Evolutionary conservation across 2,888 invertebrate species (phyloP), one percentile per base, ranked within the genome.

Genomic region (Troides helena): DNA sequence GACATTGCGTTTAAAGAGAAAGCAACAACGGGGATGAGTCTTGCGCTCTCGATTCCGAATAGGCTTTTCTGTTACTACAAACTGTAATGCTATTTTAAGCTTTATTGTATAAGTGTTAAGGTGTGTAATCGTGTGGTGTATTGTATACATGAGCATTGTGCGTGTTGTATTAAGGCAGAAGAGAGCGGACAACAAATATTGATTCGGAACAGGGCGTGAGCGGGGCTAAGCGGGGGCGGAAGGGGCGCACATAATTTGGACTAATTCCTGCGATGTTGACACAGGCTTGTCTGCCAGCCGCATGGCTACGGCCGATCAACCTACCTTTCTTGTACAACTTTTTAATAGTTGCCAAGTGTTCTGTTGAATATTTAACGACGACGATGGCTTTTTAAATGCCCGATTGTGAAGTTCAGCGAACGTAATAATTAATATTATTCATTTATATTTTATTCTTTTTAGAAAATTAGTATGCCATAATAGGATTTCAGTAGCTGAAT

Each of bases 101-200:
- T 77, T 67, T 78, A 71, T 18, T 0, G 0, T 1, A 0, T 0
- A 0, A 1, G 2, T 0, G 0, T 30, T 73, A 77, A 25, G 70
- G 77, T 79, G 65, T 23, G 67, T 53, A 73, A 74, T 78, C 0
- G 57, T 0, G 67, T 71, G 61, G 1, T 2, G 17, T 14, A 39
- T 21, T 61, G 72, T 74, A 75, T 83, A 81, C 87, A 85, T 87
- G 87, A 85, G 87, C 81, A 87, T 86, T 87, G 88, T 92, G 92
- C 92, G 92, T 92, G 90, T 88, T 87, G 85, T 91, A 91, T 87
- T 87, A 91, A 88, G 90, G 88, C 87, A 92, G 92, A 92, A 92
- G 92, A 92, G 92, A 90, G 84, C 92, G 90, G 90, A 93, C 92
- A 88, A 92, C 93, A 93, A 93, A 93, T 93, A 93, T 93, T 93